Evolutionary conservation across 2,113 vertebrate genomes (phyloP), one percentile per base, ranked within the genome.

Genomic region (Tachysurus vachellii): DNA sequence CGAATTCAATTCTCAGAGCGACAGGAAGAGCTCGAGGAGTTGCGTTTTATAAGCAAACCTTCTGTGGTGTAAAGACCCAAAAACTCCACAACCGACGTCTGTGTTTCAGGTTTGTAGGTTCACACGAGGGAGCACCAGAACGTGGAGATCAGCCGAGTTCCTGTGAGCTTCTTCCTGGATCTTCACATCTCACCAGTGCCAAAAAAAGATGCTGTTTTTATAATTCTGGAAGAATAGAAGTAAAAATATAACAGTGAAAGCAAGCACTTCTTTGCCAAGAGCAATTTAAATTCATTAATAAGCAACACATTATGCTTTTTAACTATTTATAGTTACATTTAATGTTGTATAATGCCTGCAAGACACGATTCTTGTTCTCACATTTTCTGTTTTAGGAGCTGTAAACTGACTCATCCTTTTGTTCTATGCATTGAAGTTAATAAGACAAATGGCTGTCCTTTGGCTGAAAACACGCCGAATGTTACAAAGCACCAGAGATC

Each of bases 21-120:
- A 84, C 86, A 89, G 88, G 83, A 89, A 87, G 83, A 85, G n/a
- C 54, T 84, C 42, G 83, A 86, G 70, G 53, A 89, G 73, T 87
- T 82, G 85, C 73, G 62, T 87, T 62, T 68, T 8, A 54, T 54
- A 42, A 66, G 75, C 19, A 36, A 79, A 79, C 44, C 19, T 23
- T 3, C 59, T 4, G 4, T 31, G 26, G 28, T 28, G 56, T 75
- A 76, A 31, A 11, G 11, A 42, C 13, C 19, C 68, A 26, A 61
- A 28, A 47, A 47, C 17, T 2, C n/a, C 79, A 23, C 4, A 47
- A 73, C 0, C 21, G 0, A 23, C 1, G 28, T 75, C 2, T 1
- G 16, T 56, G 77, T 79, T 31, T 77, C 57, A 23, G 57, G 71
- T 59, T 31, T 5, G 5, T 50, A 50, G 47, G 50, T 53, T 28